Evolutionary conservation across 2,797 vertebrate genomes (phyloP), one percentile per base, ranked within the genome.

Genomic region (Myotis planiceps): DNA sequence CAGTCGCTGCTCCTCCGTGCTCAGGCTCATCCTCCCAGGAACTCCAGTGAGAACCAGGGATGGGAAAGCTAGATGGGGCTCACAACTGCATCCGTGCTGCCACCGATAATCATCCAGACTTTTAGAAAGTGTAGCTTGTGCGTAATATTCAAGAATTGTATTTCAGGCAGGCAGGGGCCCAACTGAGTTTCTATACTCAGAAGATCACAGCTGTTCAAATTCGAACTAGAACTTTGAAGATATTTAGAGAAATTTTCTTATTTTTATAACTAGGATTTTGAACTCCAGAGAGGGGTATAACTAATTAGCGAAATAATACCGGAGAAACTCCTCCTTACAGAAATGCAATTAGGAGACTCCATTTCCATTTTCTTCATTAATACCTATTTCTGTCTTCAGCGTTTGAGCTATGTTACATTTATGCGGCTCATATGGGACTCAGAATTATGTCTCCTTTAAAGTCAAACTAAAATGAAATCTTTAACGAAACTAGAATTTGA

Each of bases 181-280:
- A 9, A 9, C 19, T 74, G 15, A 71, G 9, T 45, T 39, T 74
- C 34, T 15, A 29, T 27, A 23, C 29, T 58, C 47, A 79, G 37
- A 76, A 81, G 34, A 37, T 83, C 32, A 53, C 53, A 79, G 27
- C 27, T 60, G 60, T 89, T 86, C 34, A 72, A 49, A 74, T 32
- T 65, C 39, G 72, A 68, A 69, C 87, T 60, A 81, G 6, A 25
- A 68, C 19, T 34, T 88, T 34, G 58, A 93, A 34, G 39, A n/a
- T 37, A 49, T 58, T 65, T 45, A 39, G 13, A 83, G n/a, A 29
- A 74, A 78, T 7, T 14, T 53, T 13, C 32, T 95, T 49, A 55
- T 93, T 94, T 91, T 95, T 84, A 58, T 88, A 92, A 74, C 69
- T 76, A 91, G 47, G 51, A 53, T 85, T 81, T n/a, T 23, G 10